Evolutionary conservation across 2,888 invertebrate genomes (phyloP), one percentile per base, ranked within the genome.

Genomic region (Brachyopa scutellaris): DNA sequence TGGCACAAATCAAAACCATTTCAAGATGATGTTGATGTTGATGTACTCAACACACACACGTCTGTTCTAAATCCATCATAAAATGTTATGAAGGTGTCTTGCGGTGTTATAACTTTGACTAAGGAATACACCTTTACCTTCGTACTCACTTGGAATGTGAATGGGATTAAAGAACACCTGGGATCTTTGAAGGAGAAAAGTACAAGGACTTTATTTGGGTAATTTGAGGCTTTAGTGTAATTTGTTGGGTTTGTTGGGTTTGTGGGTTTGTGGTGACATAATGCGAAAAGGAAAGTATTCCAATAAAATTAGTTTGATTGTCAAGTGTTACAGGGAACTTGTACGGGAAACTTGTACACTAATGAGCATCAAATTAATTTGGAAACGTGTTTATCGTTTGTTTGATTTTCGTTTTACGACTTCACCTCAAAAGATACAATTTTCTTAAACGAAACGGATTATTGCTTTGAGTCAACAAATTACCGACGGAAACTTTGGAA

Each of bases 1-100:
- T 70, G 62, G 49, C 70, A 49, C 47, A 57, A 55, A 64, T 70
- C 64, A 64, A 42, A 57, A 59, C 9, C 47, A 29, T 3, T 19
- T 29, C 42, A 11, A 23, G 19, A 49, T 31, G 47, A 49, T 19
- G 36, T 9, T n/a, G n/a, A n/a, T n/a, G n/a, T n/a, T n/a, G n/a
- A n/a, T n/a, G n/a, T n/a, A n/a, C n/a, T n/a, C n/a, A n/a, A 29
- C 29, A 45, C 21, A 33, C 9, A n/a, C 1, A 49, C 11, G 38
- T 38, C 8, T 15, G 5, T 23, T 9, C 13, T 47, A 5, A 11
- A 15, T 31, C 11, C 26, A 45, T 57, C 55, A 55, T 55, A 45
- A 57, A 57, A 55, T 47, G 33, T 15, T n/a, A 47, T 36, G 47
- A 61, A 45, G 45, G 61, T 61, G 45, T 21, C 45, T 31, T 45